A percentile compares a stretch with the other conserved stretches of the same genome.
Evolutionary conservation across 1,140 invertebrate genomes (phyloP).

Genomic region (Drosophila quadrilineata): DNA sequence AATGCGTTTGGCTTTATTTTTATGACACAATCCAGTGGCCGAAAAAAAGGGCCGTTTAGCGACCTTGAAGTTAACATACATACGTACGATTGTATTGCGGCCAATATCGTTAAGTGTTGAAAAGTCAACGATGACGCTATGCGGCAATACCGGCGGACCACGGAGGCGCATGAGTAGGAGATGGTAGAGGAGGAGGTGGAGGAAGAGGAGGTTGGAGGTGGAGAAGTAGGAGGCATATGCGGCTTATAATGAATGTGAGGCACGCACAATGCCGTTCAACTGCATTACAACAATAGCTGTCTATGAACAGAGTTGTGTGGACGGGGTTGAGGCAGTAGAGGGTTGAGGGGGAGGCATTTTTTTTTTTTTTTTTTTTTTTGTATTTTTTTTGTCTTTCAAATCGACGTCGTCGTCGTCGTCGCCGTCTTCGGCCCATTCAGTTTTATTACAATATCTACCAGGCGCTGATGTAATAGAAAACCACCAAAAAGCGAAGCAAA

Average conservation of each 20-base stretch:
- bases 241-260: conserved; percentile 43
- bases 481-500: conserved; percentile 40
- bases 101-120: conserved; percentile 43
- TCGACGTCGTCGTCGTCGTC: too few relatives aligned
- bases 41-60: conserved; percentile 19
- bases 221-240: background rate
- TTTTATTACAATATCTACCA: conserved; percentile 48
- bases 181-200: too few relatives aligned
- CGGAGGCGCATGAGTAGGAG: too few relatives aligned
- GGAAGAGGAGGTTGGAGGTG: too few relatives aligned
- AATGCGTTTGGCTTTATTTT: too few relatives aligned
- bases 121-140: conserved; percentile 16
- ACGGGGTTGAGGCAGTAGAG: too few relatives aligned
- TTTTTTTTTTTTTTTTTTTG: conserved; percentile 20
- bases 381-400: conserved; percentile 39
- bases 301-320: too few relatives aligned
- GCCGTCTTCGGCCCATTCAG: conserved; percentile 29
- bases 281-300: conserved; percentile 17
- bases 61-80: conserved; percentile 66
- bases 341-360: too few relatives aligned
- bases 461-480: conserved; percentile 41
- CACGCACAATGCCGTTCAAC: conserved; percentile 48
- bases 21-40: too few relatives aligned
- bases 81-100: too few relatives aligned
- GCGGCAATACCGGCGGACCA: background rate